Percentiles rank a stretch among this genome's conserved stretches.
Evolutionary conservation across 2,797 vertebrate species (phyloP).

Genomic region (Telmatherina bonti): DNA sequence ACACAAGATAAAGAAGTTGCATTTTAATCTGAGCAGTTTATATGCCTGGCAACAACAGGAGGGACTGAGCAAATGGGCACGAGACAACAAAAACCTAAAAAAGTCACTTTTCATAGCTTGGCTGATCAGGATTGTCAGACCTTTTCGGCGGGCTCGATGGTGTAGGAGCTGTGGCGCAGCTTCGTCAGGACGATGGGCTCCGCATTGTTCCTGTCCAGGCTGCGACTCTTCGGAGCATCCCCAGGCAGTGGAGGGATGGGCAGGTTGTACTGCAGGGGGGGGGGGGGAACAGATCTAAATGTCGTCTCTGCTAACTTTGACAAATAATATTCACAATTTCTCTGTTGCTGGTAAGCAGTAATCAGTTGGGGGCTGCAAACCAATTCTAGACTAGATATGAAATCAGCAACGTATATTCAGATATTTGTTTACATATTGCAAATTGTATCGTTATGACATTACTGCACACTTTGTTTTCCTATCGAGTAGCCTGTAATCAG

Average conservation of each 20-base stretch:
- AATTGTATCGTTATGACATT: neutral
- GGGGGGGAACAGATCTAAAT: neutral
- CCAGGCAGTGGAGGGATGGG: slow-evolving; percentile 87
- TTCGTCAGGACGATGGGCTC: slow-evolving; percentile 95
- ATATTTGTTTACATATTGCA: neutral
- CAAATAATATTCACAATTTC: too few relatives aligned
- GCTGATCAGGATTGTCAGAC: slow-evolving; percentile 66
- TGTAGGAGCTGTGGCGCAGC: slow-evolving; percentile 93
- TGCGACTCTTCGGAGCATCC: slow-evolving; percentile 90
- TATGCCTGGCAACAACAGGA: neutral
- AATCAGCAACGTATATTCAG: neutral
- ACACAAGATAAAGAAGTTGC: slow-evolving; percentile 1
- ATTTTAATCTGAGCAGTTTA: neutral
- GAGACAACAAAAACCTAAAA: neutral
- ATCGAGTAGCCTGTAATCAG: neutral
- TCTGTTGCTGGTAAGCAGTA: too few relatives aligned
- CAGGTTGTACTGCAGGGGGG: slow-evolving; percentile 86
- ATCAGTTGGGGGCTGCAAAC: too few relatives aligned
- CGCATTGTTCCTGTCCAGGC: slow-evolving; percentile 91
- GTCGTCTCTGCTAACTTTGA: too few relatives aligned
- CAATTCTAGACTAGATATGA: neutral
- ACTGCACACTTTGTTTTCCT: too few relatives aligned
- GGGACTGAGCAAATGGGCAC: neutral
- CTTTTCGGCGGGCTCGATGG: slow-evolving; percentile 92
- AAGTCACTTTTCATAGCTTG: neutral